Evolutionary conservation across 2,797 vertebrate species (phyloP).

Genomic region (Triplophysa yarkandensis): DNA sequence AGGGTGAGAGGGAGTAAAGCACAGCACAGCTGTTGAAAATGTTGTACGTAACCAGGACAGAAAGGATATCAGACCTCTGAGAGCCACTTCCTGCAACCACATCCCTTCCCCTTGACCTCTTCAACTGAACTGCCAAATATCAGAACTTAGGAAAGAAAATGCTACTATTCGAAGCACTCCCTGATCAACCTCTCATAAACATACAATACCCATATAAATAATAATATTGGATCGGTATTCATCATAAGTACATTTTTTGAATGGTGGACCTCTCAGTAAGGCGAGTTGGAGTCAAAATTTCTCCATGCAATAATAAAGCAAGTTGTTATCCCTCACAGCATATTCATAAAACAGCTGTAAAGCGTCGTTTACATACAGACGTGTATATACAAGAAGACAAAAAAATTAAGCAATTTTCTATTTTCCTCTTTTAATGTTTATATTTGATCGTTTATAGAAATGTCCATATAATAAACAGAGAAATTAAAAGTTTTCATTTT

Average conservation of each 20-base stretch:
- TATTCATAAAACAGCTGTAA: slow-evolving; percentile 7
- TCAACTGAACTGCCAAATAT: slow-evolving; percentile 75
- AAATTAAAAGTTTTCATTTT: too few species aligned
- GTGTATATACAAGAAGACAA: neutral
- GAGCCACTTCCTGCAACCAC: slow-evolving; percentile 75
- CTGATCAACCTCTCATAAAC: neutral
- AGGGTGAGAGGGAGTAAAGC: slow-evolving; percentile 27
- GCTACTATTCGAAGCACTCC: slow-evolving; percentile 49
- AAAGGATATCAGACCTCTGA: slow-evolving; percentile 76
- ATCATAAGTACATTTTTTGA: neutral
- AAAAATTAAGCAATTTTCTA: neutral
- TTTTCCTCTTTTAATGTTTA: too few species aligned
- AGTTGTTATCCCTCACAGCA: slow-evolving; percentile 21
- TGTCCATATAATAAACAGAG: too few species aligned
- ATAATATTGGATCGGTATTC: neutral
- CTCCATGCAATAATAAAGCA: too few species aligned
- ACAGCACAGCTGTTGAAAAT: slow-evolving; percentile 70
- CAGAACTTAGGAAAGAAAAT: slow-evolving; percentile 52
- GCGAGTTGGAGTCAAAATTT: neutral
- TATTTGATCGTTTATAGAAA: too few species aligned
- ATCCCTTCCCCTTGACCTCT: slow-evolving; percentile 70
- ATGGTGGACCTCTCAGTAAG: neutral
- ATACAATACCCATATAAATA: too few species aligned
- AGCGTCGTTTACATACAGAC: slow-evolving; percentile 18
- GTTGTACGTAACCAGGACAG: slow-evolving; percentile 63